A percentile compares a stretch with the other conserved stretches of the same genome.
These are phyloP conservation scores for Andrena fulva DNA, from an alignment of 2,888 invertebrate species.

Conservation along the genomic window DNA sequence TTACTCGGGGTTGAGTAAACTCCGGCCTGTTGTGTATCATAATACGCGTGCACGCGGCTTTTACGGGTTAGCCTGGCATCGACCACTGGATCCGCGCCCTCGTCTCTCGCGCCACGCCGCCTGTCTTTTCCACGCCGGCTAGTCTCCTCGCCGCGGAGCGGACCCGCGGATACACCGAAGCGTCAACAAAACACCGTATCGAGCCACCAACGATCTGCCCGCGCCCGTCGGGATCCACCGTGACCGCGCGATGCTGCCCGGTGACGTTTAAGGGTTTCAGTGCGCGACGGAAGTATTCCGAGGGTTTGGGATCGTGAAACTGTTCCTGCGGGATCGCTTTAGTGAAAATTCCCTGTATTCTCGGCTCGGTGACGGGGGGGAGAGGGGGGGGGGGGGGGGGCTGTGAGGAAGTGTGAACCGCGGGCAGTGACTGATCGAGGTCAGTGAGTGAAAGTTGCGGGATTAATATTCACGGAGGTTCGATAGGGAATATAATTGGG, in stretches of 20 bases:
- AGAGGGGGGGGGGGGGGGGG: no score
- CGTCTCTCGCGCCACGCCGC: slow-evolving; percentile 59
- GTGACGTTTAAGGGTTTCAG: no score
- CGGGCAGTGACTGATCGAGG: slow-evolving; percentile 30
- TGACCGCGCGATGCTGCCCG: background rate
- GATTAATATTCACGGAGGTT: background rate
- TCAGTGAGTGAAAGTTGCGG: slow-evolving; percentile 39
- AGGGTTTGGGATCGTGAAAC: no score
- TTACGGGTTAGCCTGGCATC: slow-evolving; percentile 73
- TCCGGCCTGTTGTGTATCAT: slow-evolving; percentile 93
- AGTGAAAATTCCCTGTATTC: no score
- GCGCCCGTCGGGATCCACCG: slow-evolving; percentile 35
- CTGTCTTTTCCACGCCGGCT: slow-evolving; percentile 39
- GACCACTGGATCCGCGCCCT: slow-evolving; percentile 70
- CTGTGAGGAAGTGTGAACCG: slow-evolving; percentile 5
- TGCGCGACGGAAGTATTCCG: no score
- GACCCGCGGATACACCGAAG: slow-evolving; percentile 37
- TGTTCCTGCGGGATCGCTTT: no score
- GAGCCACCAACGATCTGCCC: slow-evolving; percentile 34
- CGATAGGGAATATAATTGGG: no score
- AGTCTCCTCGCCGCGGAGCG: slow-evolving; percentile 19
- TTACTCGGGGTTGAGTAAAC: slow-evolving; percentile 90
- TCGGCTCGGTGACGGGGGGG: no score
- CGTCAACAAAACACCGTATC: slow-evolving; percentile 62
- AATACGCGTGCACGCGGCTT: slow-evolving; percentile 86